Evolutionary conservation across 2,888 invertebrate genomes (phyloP), one percentile per base, ranked within the genome.

Genomic region (Agrochola litura): DNA sequence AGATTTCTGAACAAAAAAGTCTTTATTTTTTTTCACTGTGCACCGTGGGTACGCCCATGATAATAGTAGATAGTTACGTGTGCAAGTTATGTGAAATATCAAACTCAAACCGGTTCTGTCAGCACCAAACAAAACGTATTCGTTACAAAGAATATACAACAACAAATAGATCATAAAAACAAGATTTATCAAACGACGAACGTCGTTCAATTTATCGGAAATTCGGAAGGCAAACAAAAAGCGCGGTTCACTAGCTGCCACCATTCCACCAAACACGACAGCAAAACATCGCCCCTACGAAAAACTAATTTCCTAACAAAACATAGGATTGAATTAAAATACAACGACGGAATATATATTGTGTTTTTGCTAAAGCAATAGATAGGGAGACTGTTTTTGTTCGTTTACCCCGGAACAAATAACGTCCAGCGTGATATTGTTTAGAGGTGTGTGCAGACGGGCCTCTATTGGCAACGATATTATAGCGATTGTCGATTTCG

Each of bases 301-400:
- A 84, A 83, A 83, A 85, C 78, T 85, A 80, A 85, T 89, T 85
- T 77, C 69, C 77, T 82, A 85, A 82, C 86, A 83, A 85, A 89
- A 87, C 89, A 87, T 83, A 72, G 70, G 68, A 83, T 81, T 87
- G 86, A 85, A 89, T 87, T 87, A 87, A 87, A 87, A 85, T 79
- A 89, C 77, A 82, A 80, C 84, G 81, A 65, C 41, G 70, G 66
- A 79, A 77, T 70, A 85, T 74, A 77, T 79, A 79, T 77, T 73
- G 76, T 77, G 73, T 87, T 87, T 86, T 84, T 77, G 86, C 60
- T 63, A 70, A 49, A 66, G 70, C 80, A 77, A 88, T 83, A 88
- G 79, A 83, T 79, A 76, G 71, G 43, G 52, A 30, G 12, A 30
- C 64, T 83, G 84, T 86, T 88, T 86, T 89, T 89, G 82, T 86